Evolutionary conservation across 2,113 vertebrate species (phyloP).

Genomic region (Hippocampus guttulatus): DNA sequence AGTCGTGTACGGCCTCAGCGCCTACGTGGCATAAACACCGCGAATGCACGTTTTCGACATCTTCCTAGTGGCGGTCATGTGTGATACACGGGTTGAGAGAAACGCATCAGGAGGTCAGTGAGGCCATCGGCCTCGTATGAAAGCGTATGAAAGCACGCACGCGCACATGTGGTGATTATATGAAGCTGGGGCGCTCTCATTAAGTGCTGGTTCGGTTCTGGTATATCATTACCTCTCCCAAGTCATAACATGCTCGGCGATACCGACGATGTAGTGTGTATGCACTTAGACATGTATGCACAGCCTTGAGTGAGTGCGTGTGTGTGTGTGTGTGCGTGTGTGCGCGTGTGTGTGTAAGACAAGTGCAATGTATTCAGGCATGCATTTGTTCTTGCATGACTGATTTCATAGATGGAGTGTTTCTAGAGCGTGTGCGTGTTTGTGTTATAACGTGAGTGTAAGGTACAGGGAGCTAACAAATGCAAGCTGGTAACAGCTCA

Average conservation of each 20-base stretch:
- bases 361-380: slow-evolving; percentile 39
- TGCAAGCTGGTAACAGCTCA: background rate
- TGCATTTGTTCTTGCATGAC: slow-evolving; percentile 29
- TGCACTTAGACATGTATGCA: slow-evolving; percentile 45
- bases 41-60: background rate
- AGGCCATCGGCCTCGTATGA: slow-evolving; percentile 7
- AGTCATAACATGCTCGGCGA: slow-evolving; percentile 48
- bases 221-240: slow-evolving; percentile 55
- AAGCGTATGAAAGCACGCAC: slow-evolving; percentile 16
- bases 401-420: slow-evolving; percentile 16
- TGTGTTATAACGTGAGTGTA: slow-evolving; percentile 7
- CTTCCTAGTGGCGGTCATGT: background rate
- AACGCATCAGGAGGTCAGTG: background rate
- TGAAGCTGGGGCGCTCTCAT: slow-evolving; percentile 43
- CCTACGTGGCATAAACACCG: background rate
- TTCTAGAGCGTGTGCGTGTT: background rate
- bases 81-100: background rate
- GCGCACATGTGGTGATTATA: slow-evolving; percentile 4
- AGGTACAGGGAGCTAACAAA: slow-evolving; percentile 5
- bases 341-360: slow-evolving; percentile 17
- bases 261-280: slow-evolving; percentile 36
- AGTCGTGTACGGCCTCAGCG: background rate
- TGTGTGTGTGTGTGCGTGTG: slow-evolving; percentile 9
- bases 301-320: slow-evolving; percentile 4
- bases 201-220: slow-evolving; percentile 46